Percentiles rank a stretch among this genome's conserved stretches.
Conservation (phyloP, 2,797 vertebrate genomes). For the Prunella strophiata region DNA sequence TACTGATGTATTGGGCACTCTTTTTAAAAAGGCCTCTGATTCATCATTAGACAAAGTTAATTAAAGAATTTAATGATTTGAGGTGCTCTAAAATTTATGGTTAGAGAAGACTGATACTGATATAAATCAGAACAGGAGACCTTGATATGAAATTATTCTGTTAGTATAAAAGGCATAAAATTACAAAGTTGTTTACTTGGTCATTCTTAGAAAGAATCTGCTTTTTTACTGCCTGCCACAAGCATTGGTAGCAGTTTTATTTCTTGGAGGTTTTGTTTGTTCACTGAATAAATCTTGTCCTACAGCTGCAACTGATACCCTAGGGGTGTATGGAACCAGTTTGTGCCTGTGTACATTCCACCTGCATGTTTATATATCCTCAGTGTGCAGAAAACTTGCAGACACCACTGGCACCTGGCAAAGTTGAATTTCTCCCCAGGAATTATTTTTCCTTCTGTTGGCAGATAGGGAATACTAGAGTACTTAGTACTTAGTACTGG, state of each 20-base stretch:
- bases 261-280: background rate
- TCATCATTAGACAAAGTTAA: constrained; percentile 46
- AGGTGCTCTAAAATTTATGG: background rate
- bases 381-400: background rate
- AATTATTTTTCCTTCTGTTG: background rate
- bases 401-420: background rate
- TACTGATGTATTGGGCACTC: background rate
- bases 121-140: background rate
- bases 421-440: background rate
- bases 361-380: background rate
- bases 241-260: background rate
- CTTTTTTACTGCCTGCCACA: background rate
- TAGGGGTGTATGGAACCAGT: background rate
- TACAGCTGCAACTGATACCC: background rate
- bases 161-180: background rate
- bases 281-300: background rate
- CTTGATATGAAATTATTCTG: background rate
- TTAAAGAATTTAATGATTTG: constrained; percentile 34
- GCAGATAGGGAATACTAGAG: background rate
- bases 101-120: background rate
- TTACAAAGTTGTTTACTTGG: background rate
- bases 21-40: background rate
- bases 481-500: background rate
- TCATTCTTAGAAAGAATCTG: background rate
- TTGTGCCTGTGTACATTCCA: background rate